A percentile compares a stretch with the other conserved stretches of the same genome.
Evolutionary conservation across 2,113 vertebrate species (phyloP).

Genomic region (Procavia capensis): DNA sequence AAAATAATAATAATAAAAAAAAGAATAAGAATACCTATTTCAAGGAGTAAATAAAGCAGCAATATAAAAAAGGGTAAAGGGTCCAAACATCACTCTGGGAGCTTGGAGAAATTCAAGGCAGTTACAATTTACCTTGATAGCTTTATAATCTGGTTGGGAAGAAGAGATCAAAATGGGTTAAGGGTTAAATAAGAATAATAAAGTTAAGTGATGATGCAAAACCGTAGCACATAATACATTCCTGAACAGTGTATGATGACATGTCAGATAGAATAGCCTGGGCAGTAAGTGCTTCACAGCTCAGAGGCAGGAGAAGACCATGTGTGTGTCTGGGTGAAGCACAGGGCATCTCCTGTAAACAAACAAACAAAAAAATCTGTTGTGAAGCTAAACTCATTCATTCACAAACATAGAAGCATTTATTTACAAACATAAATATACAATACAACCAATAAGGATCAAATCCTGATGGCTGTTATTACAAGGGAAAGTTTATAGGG

Average conservation of each 20-base stretch:
- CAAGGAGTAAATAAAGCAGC: neutral
- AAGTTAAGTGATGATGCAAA: neutral
- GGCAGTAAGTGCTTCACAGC: neutral
- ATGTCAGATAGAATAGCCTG: neutral
- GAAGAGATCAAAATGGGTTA: constrained; percentile 33
- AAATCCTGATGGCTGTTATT: neutral
- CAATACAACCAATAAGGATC: neutral
- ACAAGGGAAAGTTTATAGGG: neutral
- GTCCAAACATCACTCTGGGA: neutral
- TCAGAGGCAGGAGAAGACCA: neutral
- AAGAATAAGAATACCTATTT: neutral
- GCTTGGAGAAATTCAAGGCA: neutral
- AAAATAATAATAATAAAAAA: neutral
- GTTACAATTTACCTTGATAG: neutral
- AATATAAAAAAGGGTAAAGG: neutral
- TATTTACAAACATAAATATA: neutral
- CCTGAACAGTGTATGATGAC: neutral
- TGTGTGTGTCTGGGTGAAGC: neutral
- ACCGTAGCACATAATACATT: neutral
- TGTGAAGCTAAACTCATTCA: neutral
- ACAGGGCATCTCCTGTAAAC: neutral
- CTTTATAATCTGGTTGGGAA: neutral
- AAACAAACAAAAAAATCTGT: no score
- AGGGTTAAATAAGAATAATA: neutral
- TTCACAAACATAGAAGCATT: neutral